Percentiles rank a stretch among this genome's conserved stretches.
These are phyloP conservation scores for Melanotaenia parkinsoni DNA, from an alignment of 2,797 vertebrate genomes.

Conservation along the genomic window DNA sequence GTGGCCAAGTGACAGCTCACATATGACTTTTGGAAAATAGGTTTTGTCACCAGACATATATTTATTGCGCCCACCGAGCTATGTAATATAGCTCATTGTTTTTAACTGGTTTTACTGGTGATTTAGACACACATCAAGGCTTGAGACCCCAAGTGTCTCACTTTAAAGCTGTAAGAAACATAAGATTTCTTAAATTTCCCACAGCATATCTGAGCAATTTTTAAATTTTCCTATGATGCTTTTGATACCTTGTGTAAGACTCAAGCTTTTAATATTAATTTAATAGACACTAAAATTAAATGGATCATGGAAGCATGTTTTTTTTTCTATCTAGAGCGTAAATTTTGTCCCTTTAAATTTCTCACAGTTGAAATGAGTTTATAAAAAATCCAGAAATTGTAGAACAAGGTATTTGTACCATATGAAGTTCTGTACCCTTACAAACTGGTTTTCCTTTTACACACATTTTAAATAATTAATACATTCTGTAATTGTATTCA, in stretches of 20 bases:
- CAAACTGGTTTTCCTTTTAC: slow-evolving; percentile 23
- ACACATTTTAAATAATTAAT: slow-evolving; percentile 15
- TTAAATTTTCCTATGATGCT: slow-evolving; percentile 48
- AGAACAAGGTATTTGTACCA: slow-evolving; percentile 29
- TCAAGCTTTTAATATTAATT: slow-evolving; percentile 44
- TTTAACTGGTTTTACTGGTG: slow-evolving; percentile 16
- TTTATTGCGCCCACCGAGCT: slow-evolving; percentile 17
- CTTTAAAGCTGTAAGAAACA: slow-evolving; percentile 33
- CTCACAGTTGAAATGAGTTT: slow-evolving; percentile 45
- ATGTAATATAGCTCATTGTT: slow-evolving; percentile 16
- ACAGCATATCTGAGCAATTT: slow-evolving; percentile 30
- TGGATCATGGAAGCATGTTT: slow-evolving; percentile 18
- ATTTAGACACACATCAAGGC: slow-evolving; percentile 24
- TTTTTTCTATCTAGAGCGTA: neutral
- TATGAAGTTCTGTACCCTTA: slow-evolving; percentile 6
- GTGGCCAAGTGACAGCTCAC: slow-evolving; percentile 49
- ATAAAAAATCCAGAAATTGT: slow-evolving; percentile 54
- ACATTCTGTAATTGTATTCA: slow-evolving; percentile 53
- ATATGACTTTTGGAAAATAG: neutral
- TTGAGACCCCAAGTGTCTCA: slow-evolving; percentile 22
- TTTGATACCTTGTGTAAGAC: slow-evolving; percentile 39
- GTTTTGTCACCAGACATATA: neutral
- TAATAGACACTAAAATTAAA: slow-evolving; percentile 36
- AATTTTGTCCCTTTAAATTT: neutral
- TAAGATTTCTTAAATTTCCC: slow-evolving; percentile 20